Conservation (phyloP, 2,888 invertebrate species). For the Rosalia funebris region DNA sequence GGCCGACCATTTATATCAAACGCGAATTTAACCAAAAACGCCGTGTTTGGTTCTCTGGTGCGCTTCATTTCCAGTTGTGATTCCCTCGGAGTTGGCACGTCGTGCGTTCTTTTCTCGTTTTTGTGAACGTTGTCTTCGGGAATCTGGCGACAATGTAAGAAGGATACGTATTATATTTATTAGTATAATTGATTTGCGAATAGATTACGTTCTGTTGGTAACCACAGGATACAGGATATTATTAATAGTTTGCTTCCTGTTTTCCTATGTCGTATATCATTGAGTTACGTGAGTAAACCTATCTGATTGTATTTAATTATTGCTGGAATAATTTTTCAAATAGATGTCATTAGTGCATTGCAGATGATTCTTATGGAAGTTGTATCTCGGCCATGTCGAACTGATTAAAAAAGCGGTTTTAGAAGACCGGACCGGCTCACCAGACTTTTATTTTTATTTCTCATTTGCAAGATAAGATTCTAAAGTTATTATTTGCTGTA, state of each 20-base stretch:
- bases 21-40: constrained; percentile 20
- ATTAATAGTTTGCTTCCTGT: constrained; percentile 14
- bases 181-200: background rate
- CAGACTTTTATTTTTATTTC: too few relatives aligned
- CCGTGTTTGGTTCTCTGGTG: too few relatives aligned
- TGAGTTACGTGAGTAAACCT: background rate
- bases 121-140: background rate
- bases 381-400: too few relatives aligned
- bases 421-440: too few relatives aligned
- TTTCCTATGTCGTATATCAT: background rate
- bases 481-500: too few relatives aligned
- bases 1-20: constrained; percentile 38
- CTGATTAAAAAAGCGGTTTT: too few relatives aligned
- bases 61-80: constrained; percentile 19
- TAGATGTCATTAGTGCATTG: too few relatives aligned
- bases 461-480: too few relatives aligned
- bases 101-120: constrained; percentile 5
- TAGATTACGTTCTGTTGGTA: background rate
- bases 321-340: too few relatives aligned
- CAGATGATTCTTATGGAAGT: too few relatives aligned
- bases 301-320: too few relatives aligned
- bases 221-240: constrained; percentile 9
- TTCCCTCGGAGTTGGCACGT: constrained; percentile 4
- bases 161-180: background rate
- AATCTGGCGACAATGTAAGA: constrained; percentile 9